Evolutionary conservation across 2,888 invertebrate species (phyloP), one percentile per base, ranked within the genome.

Genomic region (Melanostoma scalare): DNA sequence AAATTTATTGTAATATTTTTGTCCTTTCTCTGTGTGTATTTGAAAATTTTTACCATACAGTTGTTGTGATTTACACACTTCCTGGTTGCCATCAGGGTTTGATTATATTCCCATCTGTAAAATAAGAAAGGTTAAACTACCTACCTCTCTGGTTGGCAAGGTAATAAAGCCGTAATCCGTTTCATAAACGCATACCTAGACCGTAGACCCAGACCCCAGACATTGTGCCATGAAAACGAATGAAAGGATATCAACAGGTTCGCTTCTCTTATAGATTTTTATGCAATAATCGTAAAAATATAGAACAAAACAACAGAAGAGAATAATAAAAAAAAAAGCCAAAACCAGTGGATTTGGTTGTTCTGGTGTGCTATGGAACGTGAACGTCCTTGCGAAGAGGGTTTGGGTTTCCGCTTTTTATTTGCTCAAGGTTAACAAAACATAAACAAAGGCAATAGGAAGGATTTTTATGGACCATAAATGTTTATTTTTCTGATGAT

Each of bases 201-300:
- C 33, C 31, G 20, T 33, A 52, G 30, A 3, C 33, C 31, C 42
- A 36, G 44, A 44, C 46, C 36, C 46, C 52, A 56, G 60, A 68
- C 52, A 50, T 69, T 52, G 63, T 60, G 38, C 44, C 8, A 63
- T 50, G 68, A 48, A 84, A 58, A 30, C 68, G 6, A 78, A 48
- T 53, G 44, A 74, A 68, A 71, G 79, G 79, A 84, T 79, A 84
- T 84, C 84, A 84, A 84, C 84, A 84, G 84, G 84, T 84, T 84
- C 58, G 55, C 48, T 63, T 44, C 76, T 79, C 68, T 84, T 79
- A 84, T 84, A 74, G 84, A 84, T 84, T 84, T 84, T 84, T 84
- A 84, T 84, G 84, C 84, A 84, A 84, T 84, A 84, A 84, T 84
- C 84, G 84, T 84, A 84, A 84, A 84, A 79, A 74, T 67, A 67